Conservation (phyloP, 2,888 invertebrate species). For the Hemistola chrysoprasaria region DNA sequence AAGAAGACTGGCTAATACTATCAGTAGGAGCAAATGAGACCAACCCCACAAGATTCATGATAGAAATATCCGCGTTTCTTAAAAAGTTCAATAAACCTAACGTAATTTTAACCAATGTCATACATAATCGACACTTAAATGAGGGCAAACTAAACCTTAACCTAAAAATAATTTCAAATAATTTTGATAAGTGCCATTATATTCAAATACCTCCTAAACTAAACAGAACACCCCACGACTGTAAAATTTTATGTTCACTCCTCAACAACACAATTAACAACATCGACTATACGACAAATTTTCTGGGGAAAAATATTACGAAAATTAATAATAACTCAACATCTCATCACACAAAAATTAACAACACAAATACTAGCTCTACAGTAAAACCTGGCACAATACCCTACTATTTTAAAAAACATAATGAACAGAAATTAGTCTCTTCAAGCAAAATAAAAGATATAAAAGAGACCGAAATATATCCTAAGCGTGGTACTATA, state of each 20-base stretch:
- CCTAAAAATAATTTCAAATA: not conserved
- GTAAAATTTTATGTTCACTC: not conserved
- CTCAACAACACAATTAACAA: not conserved
- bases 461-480: not conserved
- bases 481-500: not conserved
- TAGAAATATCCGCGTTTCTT: not conserved
- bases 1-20: not conserved
- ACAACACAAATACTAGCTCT: too few relatives aligned
- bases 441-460: not conserved
- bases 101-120: not conserved
- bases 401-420: not conserved
- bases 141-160: constrained; percentile 1
- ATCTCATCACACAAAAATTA: too few relatives aligned
- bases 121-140: not conserved
- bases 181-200: not conserved
- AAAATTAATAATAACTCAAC: not conserved
- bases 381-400: not conserved
- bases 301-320: not conserved
- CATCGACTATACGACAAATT: not conserved
- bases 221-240: not conserved
- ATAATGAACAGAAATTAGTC: too few relatives aligned
- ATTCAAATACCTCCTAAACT: not conserved
- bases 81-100: not conserved
- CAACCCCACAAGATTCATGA: not conserved
- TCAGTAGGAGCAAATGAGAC: not conserved